Evolutionary conservation across 2,888 invertebrate genomes (phyloP).

Genomic region (Serrognathus titanus): DNA sequence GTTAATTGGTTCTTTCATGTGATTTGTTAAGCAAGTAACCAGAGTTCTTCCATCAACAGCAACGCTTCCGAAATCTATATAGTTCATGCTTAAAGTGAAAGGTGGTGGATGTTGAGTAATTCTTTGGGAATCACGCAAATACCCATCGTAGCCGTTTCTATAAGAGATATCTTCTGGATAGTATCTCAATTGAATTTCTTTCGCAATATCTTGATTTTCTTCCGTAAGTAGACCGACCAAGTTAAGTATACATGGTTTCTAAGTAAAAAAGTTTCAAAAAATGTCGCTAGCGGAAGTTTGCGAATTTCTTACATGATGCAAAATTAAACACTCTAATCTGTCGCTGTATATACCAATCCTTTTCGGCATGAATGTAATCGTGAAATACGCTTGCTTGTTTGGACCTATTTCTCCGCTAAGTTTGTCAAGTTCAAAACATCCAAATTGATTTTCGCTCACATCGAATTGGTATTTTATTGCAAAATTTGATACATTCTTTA

Average conservation of each 20-base stretch:
- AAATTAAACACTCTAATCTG: slow-evolving; percentile 40
- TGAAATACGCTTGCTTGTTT: slow-evolving; percentile 34
- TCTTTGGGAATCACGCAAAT: slow-evolving; percentile 34
- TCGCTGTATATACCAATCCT: slow-evolving; percentile 37
- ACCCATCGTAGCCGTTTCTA: slow-evolving; percentile 35
- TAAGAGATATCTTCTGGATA: slow-evolving; percentile 4
- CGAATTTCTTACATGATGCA: slow-evolving; percentile 42
- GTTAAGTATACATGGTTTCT: slow-evolving; percentile 40
- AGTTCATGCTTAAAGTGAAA: slow-evolving; percentile 37
- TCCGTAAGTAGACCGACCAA: slow-evolving; percentile 32
- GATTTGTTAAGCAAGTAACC: slow-evolving; percentile 29
- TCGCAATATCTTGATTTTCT: background rate
- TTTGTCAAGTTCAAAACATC: slow-evolving; percentile 40
- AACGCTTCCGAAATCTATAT: slow-evolving; percentile 42
- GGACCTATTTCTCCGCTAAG: slow-evolving; percentile 37
- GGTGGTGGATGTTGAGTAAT: slow-evolving; percentile 26
- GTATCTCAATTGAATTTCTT: background rate
- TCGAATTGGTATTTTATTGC: slow-evolving; percentile 44
- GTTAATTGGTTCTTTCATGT: slow-evolving; percentile 27
- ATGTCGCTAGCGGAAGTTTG: background rate
- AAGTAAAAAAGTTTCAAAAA: slow-evolving; percentile 13
- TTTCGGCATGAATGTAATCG: slow-evolving; percentile 38
- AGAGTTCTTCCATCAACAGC: slow-evolving; percentile 16
- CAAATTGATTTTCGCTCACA: slow-evolving; percentile 21
- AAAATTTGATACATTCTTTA: slow-evolving; percentile 39